phyloP scores from a whole-genome alignment of 2,797 vertebrate genomes.

The Gymnoscopelus braueri region DNA sequence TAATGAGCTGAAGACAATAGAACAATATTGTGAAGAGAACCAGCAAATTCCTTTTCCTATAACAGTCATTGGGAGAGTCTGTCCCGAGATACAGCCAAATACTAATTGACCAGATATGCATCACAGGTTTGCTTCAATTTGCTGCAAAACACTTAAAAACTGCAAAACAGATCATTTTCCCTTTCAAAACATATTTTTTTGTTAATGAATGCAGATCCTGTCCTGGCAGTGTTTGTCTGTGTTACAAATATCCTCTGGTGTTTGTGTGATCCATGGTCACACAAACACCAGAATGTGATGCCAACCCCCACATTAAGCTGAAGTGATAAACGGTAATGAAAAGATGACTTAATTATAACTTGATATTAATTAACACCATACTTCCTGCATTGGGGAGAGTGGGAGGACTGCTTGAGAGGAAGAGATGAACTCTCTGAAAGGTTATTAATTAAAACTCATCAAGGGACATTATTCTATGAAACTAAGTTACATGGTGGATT shows the following conservation, averaged over 20 bases:
- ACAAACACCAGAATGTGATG: not conserved
- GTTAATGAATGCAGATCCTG: not conserved
- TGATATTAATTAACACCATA: conserved; percentile 45
- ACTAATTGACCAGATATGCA: not conserved
- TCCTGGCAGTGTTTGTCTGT: not conserved
- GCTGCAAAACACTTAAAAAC: conserved; percentile 4
- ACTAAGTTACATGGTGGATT: conserved; percentile 14
- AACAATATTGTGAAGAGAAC: not conserved
- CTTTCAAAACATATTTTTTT: not conserved
- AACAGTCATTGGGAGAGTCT: not conserved
- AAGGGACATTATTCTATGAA: conserved; percentile 23
- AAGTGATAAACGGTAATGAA: conserved; percentile 47
- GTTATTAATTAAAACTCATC: conserved; percentile 52
- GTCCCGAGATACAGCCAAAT: conserved; percentile 10
- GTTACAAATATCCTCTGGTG: conserved; percentile 1
- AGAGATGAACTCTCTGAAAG: conserved; percentile 37
- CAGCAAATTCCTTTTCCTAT: conserved; percentile 7
- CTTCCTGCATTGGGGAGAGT: conserved; percentile 41
- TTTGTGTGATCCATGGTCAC: conserved; percentile 11
- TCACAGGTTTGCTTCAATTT: not conserved
- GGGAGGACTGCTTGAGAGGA: conserved; percentile 30
- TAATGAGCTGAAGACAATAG: not conserved
- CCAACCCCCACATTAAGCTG: conserved; percentile 18
- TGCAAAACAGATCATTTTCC: not conserved
- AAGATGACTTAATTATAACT: conserved; percentile 33